Conservation (phyloP, 2,888 invertebrate species). For the Scrobipalpa costella region DNA sequence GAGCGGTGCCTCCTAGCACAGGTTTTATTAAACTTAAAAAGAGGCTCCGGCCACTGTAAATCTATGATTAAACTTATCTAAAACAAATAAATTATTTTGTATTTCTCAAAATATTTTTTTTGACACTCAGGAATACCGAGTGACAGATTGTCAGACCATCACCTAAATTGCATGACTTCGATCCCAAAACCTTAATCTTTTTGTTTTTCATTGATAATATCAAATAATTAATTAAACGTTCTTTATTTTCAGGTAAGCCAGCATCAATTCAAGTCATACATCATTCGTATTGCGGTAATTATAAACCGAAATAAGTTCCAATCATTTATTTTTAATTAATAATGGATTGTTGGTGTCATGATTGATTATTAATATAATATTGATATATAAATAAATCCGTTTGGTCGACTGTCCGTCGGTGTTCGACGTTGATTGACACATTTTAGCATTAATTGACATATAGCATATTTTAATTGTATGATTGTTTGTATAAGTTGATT, state of each 20-base stretch:
- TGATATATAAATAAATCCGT: conserved; percentile 39
- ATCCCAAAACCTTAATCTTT: too few relatives aligned
- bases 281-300: conserved; percentile 25
- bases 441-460: conserved; percentile 71
- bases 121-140: too few relatives aligned
- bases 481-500: conserved; percentile 17
- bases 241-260: conserved; percentile 19
- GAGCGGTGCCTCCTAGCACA: too few relatives aligned
- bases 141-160: too few relatives aligned
- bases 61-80: too few relatives aligned
- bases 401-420: conserved; percentile 46
- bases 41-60: too few relatives aligned
- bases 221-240: background rate
- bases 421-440: conserved; percentile 60
- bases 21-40: too few relatives aligned
- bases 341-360: conserved; percentile 44
- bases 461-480: conserved; percentile 61
- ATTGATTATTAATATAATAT: conserved; percentile 53
- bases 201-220: too few relatives aligned
- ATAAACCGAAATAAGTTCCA: conserved; percentile 33
- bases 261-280: conserved; percentile 1
- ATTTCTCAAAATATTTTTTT: too few relatives aligned
- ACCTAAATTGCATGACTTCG: too few relatives aligned
- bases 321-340: conserved; percentile 46
- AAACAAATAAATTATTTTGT: too few relatives aligned